These are phyloP conservation scores for Meiosimyza decipiens DNA, from an alignment of 2,888 invertebrate genomes.

Conservation along the genomic window DNA sequence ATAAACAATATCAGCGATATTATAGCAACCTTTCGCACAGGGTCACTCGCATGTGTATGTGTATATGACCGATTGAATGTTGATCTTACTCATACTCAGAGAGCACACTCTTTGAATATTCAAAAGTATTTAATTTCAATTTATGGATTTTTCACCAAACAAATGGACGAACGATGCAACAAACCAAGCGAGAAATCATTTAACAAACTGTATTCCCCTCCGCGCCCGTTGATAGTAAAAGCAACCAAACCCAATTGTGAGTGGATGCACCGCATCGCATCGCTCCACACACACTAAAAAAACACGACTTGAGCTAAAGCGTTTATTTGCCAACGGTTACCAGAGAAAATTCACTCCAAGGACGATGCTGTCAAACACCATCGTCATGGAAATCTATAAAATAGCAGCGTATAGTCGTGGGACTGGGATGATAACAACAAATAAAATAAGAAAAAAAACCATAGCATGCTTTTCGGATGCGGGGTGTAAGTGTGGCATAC, in stretches of 20 bases:
- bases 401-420: not conserved
- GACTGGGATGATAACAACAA: not conserved
- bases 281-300: too few relatives aligned
- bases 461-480: not conserved
- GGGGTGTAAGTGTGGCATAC: not conserved
- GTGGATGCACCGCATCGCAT: too few relatives aligned
- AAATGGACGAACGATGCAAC: slow-evolving; percentile 18
- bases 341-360: slow-evolving; percentile 10
- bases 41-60: not conserved
- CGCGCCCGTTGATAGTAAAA: not conserved
- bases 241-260: too few relatives aligned
- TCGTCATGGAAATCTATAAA: slow-evolving; percentile 8
- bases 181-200: slow-evolving; percentile 29
- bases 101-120: slow-evolving; percentile 35
- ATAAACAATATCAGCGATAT: too few relatives aligned
- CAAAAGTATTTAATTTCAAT: slow-evolving; percentile 45
- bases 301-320: not conserved
- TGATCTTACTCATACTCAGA: not conserved
- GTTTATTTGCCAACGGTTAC: slow-evolving; percentile 29
- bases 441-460: too few relatives aligned
- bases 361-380: not conserved
- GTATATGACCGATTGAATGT: not conserved
- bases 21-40: too few relatives aligned
- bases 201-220: not conserved
- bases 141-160: slow-evolving; percentile 38